Evolutionary conservation across 2,888 invertebrate species (phyloP), one percentile per base, ranked within the genome.

Genomic region (Tinea semifulvella): DNA sequence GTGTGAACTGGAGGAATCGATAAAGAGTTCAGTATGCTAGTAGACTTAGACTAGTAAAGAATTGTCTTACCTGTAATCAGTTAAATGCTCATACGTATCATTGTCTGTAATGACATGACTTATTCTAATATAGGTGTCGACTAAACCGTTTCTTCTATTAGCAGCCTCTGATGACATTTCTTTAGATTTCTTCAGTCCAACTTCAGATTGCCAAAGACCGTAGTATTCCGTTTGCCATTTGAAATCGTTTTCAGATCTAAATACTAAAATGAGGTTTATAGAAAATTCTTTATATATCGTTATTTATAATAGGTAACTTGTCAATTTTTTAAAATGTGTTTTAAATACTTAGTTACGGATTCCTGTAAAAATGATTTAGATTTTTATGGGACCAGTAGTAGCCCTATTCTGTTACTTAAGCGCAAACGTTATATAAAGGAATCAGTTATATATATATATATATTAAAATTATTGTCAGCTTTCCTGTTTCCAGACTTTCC

Each of bases 61-160:
- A n/a, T n/a, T n/a, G n/a, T 18, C 17, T 52, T 52, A 71, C 79
- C 63, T 61, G 57, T 71, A 75, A 56, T 83, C 81, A 2, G 63
- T 56, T 16, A 83, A 56, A 61, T 83, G 81, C 43, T 73, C 61
- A 7, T 69, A 52, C 5, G 72, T 65, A 51, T 74, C 66, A 48
- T 76, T 75, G 47, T 76, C 59, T 11, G 77, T 77, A 1, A 82
- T 53, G 14, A 83, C 82, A 26, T 79, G 56, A 39, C 69, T 70
- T 4, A 69, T 65, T 26, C 62, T 64, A 3, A 82, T 52, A 25
- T 48, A 49, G 3, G 56, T 56, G n/a, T 61, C 55, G 28, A 52
- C 45, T 6, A 80, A 56, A 58, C 74, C 57, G 38, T 53, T 56
- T 22, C 79, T 53, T 42, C 66, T 50, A 48, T 50, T 54, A 3